Base-by-base conservation (phyloP, 2,113 vertebrate genomes). In the Rattus rattus region DNA sequence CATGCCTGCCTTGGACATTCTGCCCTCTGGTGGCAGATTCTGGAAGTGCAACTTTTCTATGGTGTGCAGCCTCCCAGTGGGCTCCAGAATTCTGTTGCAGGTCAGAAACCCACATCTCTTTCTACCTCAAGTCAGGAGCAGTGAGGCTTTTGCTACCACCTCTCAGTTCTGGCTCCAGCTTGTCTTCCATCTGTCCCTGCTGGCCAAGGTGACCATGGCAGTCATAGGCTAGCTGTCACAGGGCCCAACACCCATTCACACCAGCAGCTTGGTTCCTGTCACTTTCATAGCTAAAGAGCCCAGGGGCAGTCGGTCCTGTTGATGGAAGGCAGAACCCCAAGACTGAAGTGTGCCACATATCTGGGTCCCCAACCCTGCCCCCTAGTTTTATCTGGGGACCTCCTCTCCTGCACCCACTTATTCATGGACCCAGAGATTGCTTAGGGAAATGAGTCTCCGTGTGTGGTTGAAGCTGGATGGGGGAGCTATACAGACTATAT, bases 21-120 rank as follows among this genome's bases (percentile, higher is more conserved):
- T 92, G 88, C 91, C 95, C 95, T 93, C 93, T 20, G 80, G 59
- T 94, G 96, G 92, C 92, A 77, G 73, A 56, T 33, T 8, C 0
- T 24, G 76, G 67, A 87, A 96, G 52, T 77, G n/a, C 24, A 3
- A 39, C 70, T 83, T 65, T 76, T 36, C 63, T 2, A 0, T 33
- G n/a, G 33, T 4, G 0, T 3, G 0, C 13, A 39, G 12, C 24
- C 39, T n/a, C 54, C 13, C 7, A 11, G 9, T 7, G 65, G 4
- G 33, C 28, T 39, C 0, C 3, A 20, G 67, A 63, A 33, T 47
- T 24, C 73, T 49, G 88, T 69, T 26, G 28, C 14, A 30, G 52
- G 12, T 6, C 73, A 49, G 59, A 90, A 65, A 39, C 30, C 39
- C 26, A 63, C 24, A 14, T 47, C 10, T 7, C 28, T 63, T 30